Conservation (phyloP, 2,888 invertebrate genomes). For the Andricus quercusramuli region DNA sequence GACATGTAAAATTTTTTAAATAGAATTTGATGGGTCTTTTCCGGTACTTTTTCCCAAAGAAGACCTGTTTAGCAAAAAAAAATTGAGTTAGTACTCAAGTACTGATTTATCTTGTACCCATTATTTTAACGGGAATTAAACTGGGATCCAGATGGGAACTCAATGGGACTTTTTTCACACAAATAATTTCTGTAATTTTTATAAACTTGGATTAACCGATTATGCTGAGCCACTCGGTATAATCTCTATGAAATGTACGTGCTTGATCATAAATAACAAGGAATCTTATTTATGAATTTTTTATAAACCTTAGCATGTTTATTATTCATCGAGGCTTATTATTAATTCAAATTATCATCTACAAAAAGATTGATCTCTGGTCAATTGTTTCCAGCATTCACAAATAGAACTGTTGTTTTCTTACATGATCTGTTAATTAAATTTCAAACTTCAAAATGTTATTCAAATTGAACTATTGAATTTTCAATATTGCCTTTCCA, state of each 20-base stretch:
- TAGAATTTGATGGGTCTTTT: too few relatives aligned
- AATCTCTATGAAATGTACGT: not conserved
- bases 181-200: not conserved
- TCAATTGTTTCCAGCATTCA: not conserved
- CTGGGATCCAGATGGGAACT: too few relatives aligned
- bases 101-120: too few relatives aligned
- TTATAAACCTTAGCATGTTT: not conserved
- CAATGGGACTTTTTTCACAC: too few relatives aligned
- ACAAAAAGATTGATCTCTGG: not conserved
- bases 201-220: not conserved
- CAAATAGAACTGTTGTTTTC: not conserved
- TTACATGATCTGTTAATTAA: not conserved
- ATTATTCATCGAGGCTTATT: not conserved
- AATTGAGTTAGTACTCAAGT: too few relatives aligned
- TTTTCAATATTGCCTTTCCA: too few relatives aligned
- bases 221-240: not conserved
- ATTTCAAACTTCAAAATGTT: not conserved
- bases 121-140: too few relatives aligned
- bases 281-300: constrained; percentile 7
- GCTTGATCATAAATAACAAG: not conserved
- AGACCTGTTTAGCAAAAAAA: too few relatives aligned
- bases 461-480: too few relatives aligned
- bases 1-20: too few relatives aligned
- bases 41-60: too few relatives aligned
- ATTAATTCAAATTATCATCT: not conserved